Conservation (phyloP, 2,888 invertebrate genomes). For the Dicyrtomina minuta region DNA sequence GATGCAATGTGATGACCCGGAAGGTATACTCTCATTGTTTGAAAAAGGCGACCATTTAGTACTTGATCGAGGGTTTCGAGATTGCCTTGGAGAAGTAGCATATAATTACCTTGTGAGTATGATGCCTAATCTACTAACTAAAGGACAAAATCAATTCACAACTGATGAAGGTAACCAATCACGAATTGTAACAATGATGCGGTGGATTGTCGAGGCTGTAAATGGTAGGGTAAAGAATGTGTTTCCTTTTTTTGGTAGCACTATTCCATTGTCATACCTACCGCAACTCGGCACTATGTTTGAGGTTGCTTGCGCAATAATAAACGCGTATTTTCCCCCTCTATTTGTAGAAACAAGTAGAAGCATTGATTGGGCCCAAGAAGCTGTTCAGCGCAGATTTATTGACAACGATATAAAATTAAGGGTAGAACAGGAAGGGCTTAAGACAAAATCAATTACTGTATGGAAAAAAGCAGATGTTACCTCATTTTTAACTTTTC, state of each 20-base stretch:
- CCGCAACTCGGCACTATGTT: constrained; percentile 11
- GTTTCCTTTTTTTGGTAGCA: constrained; percentile 23
- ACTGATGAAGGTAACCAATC: too few species aligned
- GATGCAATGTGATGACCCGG: neutral
- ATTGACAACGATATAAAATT: too few species aligned
- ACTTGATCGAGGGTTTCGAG: neutral
- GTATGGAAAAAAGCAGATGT: too few species aligned
- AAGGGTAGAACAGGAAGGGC: too few species aligned
- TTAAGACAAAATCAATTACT: too few species aligned
- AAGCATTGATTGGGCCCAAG: too few species aligned
- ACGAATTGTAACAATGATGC: constrained; percentile 18
- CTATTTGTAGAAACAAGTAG: neutral
- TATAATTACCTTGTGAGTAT: neutral
- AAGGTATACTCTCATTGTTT: neutral
- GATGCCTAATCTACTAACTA: constrained; percentile 21
- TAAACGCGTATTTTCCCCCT: constrained; percentile 11
- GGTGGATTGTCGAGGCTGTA: constrained; percentile 32
- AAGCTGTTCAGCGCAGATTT: too few species aligned
- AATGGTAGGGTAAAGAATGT: too few species aligned
- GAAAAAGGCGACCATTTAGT: neutral
- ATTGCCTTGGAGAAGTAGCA: neutral
- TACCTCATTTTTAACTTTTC: too few species aligned
- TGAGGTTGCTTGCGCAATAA: constrained; percentile 19
- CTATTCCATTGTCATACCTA: constrained; percentile 17
- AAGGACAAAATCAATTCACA: constrained; percentile 23